phyloP scores from a whole-genome alignment of 2,888 invertebrate species.

The Petrolisthes cinctipes region DNA sequence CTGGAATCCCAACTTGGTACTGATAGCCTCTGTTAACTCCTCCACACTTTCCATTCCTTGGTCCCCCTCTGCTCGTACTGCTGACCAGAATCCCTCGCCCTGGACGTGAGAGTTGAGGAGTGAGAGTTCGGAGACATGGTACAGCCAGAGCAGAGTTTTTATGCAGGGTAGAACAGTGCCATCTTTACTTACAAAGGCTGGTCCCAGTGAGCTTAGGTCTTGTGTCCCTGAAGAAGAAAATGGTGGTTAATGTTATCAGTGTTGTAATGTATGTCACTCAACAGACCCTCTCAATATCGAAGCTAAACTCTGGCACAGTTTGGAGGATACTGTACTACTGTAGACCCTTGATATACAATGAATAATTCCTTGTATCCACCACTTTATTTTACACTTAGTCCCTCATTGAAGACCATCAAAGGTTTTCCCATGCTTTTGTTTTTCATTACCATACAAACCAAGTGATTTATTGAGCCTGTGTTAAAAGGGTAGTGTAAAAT shows the following conservation, averaged over 20 bases:
- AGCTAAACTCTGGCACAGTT: no score
- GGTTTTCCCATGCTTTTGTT: no score
- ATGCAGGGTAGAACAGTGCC: neutral
- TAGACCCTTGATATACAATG: no score
- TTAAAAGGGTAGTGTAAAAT: no score
- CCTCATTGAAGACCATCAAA: no score
- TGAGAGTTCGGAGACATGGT: constrained; percentile 29
- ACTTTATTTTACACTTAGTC: no score
- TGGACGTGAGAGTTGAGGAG: constrained; percentile 15
- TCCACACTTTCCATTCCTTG: neutral
- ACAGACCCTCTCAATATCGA: neutral
- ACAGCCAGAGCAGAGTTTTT: constrained; percentile 9
- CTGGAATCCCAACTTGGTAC: neutral
- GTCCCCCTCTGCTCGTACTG: neutral
- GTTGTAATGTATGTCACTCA: neutral
- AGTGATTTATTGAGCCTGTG: no score
- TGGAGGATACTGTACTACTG: no score
- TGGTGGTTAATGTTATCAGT: neutral
- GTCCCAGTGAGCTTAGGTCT: neutral
- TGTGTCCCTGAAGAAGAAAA: neutral
- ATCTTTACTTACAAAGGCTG: neutral
- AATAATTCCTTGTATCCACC: no score
- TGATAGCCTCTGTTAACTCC: neutral
- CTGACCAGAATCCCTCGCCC: neutral
- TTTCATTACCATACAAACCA: no score